A percentile compares a stretch with the other conserved stretches of the same genome.
Evolutionary conservation across 1,140 invertebrate genomes (phyloP).

Genomic region (Drosophila navojoa): DNA sequence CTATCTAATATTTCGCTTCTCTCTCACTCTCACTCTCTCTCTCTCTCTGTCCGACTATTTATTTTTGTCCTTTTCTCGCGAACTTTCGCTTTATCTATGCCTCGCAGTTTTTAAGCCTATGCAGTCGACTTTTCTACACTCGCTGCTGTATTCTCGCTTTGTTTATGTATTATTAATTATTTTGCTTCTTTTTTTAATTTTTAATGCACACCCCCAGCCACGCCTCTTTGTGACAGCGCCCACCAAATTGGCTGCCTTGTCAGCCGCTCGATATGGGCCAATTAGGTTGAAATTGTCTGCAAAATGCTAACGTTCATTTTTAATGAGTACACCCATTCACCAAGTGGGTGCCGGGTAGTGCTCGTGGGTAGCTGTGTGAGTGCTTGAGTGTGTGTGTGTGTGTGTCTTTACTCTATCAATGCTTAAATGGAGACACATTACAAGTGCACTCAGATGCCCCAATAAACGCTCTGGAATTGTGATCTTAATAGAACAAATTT

Average conservation of each 20-base stretch:
- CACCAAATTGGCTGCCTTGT: conserved; percentile 50
- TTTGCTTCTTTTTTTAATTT: conserved; percentile 22
- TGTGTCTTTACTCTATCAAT: conserved; percentile 19
- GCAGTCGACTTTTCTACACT: neutral
- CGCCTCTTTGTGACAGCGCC: neutral
- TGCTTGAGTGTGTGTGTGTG: neutral
- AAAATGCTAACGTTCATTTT: conserved; percentile 71
- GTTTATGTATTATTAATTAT: conserved; percentile 49
- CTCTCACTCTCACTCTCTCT: neutral
- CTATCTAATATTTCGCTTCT: conserved; percentile 29
- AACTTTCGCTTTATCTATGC: conserved; percentile 8
- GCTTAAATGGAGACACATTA: neutral
- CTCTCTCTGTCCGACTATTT: neutral
- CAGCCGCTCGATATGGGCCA: conserved; percentile 67
- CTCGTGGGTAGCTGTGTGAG: neutral
- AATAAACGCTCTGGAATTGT: neutral
- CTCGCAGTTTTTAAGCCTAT: conserved; percentile 16
- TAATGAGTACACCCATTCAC: conserved; percentile 30
- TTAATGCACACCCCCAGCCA: neutral
- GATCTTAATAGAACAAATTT: too few species aligned
- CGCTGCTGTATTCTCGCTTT: conserved; percentile 25
- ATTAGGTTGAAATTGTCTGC: conserved; percentile 75
- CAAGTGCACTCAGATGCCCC: neutral
- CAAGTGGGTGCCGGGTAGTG: conserved; percentile 17
- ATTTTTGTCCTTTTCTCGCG: neutral